Percentiles rank a stretch among this genome's conserved stretches.
Conservation (phyloP, 2,113 vertebrate species). For the Phalacrocorax pelagicus region DNA sequence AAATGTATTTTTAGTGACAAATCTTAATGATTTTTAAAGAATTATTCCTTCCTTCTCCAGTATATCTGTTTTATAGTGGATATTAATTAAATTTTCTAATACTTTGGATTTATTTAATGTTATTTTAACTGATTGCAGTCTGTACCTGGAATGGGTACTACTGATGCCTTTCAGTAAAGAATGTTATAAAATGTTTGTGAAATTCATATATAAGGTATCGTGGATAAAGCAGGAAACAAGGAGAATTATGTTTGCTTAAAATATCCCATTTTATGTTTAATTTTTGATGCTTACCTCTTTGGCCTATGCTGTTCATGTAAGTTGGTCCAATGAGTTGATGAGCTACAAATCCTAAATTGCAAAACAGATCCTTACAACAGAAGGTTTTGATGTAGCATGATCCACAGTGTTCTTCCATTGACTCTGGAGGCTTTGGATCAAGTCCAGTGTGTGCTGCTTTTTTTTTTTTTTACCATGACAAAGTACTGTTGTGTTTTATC, state of each 20-base stretch:
- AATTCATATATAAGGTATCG: not conserved
- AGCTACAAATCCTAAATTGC: not conserved
- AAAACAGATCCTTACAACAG: not conserved
- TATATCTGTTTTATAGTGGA: not conserved
- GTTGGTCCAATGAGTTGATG: not conserved
- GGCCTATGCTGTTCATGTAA: not conserved
- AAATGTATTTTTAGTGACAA: not conserved
- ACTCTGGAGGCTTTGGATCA: not conserved
- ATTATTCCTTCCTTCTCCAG: not conserved
- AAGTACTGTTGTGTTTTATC: not conserved
- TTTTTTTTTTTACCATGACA: not conserved
- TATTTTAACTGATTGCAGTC: not conserved
- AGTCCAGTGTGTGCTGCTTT: not conserved
- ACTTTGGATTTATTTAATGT: not conserved
- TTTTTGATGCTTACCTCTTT: not conserved
- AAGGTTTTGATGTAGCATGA: not conserved
- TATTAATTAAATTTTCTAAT: not conserved
- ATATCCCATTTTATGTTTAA: not conserved
- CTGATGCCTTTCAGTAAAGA: not conserved
- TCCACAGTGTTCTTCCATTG: not conserved
- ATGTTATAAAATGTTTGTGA: not conserved
- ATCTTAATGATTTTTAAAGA: slow-evolving; percentile 2
- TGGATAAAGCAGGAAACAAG: not conserved
- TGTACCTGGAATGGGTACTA: not conserved
- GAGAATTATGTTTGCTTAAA: not conserved